phyloP scores from a whole-genome alignment of 2,113 vertebrate species.

The Leuciscus idus region DNA sequence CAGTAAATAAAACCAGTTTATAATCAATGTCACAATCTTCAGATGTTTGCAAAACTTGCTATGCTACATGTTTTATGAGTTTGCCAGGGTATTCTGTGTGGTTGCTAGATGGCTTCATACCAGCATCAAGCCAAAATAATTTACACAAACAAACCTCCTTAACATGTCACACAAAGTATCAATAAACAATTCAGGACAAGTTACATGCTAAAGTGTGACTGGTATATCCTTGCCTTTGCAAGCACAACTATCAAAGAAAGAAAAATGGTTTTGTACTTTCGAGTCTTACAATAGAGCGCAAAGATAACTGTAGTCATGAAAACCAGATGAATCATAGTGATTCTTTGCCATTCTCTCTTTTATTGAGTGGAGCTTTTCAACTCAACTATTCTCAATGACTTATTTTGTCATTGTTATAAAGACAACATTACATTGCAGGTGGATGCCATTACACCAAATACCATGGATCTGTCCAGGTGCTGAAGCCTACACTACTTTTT shows the following conservation, averaged over 20 bases:
- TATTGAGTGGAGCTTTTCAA: background rate
- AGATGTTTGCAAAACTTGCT: background rate
- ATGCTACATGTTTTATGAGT: background rate
- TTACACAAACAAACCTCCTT: no score
- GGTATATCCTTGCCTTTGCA: background rate
- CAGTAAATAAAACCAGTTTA: background rate
- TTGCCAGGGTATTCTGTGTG: background rate
- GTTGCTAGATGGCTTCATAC: background rate
- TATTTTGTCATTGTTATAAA: background rate
- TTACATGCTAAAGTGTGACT: background rate
- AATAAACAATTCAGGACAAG: background rate
- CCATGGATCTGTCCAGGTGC: background rate
- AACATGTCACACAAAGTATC: background rate
- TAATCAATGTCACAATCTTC: background rate
- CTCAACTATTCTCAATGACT: background rate
- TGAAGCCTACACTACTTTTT: background rate
- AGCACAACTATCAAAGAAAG: background rate
- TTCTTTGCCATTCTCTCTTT: background rate
- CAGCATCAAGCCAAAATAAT: background rate
- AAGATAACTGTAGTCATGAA: background rate
- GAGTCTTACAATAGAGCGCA: background rate
- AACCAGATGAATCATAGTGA: background rate
- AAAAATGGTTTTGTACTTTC: background rate
- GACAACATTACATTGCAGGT: background rate
- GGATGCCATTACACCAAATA: background rate